Base-by-base conservation (phyloP, 2,113 vertebrate genomes). In the Thalassarche chlororhynchos region DNA sequence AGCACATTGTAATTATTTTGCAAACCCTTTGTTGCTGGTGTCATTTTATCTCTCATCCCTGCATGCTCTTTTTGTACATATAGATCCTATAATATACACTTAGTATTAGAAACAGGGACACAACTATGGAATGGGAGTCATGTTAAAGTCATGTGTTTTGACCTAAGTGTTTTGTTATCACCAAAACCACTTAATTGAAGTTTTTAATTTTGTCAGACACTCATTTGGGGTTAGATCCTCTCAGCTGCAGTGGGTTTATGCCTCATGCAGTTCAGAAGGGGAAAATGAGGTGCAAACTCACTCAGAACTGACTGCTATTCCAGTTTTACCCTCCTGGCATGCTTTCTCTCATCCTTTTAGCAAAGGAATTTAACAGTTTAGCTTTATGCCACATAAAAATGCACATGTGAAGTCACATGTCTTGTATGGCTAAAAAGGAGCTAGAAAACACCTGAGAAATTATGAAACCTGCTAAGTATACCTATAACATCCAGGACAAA, bases 1-100 rank as follows among this genome's bases (percentile, higher is more conserved):
- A 96, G 62, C 34, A 92, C n/a, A 55, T 47, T 89, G 85, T 84
- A 96, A 97, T 97, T 96, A 93, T 94, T 96, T 94, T 96, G 42
- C 57, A 83, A 42, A 72, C 62, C 10, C 31, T 93, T 97, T 91
- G 58, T 94, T 83, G 34, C 44, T 78, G 25, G 42, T 90, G 88
- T 86, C 44, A 77, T 66, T 95, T 88, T 90, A 18, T 55, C 60
- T 95, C 58, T 87, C 49, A 54, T 79, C 77, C 64, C 12, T 61
- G 18, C 20, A 25, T 68, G 38, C 17, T 86, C 69, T 34, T 89
- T 93, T 82, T 90, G 31, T 54, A n/a, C 24, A 47, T 32, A 44
- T 5, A 65, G 36, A 89, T 81, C 88, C 90, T 83, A 83, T 62
- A 79, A 87, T 75, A 78, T 36, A 24, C 51, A n/a, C n/a, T 69